A percentile compares a stretch with the other conserved stretches of the same genome.
These are phyloP conservation scores for Leucania comma DNA, from an alignment of 2,888 invertebrate species.

Conservation along the genomic window DNA sequence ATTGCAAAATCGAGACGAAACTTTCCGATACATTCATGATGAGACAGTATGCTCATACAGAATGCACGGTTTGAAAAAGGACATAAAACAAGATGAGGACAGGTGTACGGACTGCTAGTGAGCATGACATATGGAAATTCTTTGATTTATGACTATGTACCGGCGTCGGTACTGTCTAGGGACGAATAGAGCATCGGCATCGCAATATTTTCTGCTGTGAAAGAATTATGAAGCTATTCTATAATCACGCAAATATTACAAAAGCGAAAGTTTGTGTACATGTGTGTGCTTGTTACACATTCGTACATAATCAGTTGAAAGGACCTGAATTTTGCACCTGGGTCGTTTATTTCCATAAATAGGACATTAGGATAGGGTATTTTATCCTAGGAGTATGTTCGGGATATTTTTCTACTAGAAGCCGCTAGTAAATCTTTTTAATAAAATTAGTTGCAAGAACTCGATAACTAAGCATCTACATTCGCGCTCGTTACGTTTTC, in stretches of 20 bases:
- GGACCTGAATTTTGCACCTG: too few relatives aligned
- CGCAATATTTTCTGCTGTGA: slow-evolving; percentile 43
- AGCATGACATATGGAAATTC: slow-evolving; percentile 63
- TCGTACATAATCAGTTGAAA: too few relatives aligned
- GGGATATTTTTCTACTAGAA: too few relatives aligned
- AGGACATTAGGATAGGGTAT: too few relatives aligned
- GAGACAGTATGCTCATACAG: slow-evolving; percentile 45
- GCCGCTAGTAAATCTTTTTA: background rate
- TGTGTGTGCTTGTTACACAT: too few relatives aligned
- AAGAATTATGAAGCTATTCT: slow-evolving; percentile 30
- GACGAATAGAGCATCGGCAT: slow-evolving; percentile 26
- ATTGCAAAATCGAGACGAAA: slow-evolving; percentile 68
- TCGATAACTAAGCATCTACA: background rate
- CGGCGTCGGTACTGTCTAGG: slow-evolving; percentile 45
- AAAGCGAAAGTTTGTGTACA: too few relatives aligned
- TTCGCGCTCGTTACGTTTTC: slow-evolving; percentile 10
- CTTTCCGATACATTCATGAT: slow-evolving; percentile 58
- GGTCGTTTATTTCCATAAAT: too few relatives aligned
- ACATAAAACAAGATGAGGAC: slow-evolving; percentile 60
- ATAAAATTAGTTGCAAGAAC: background rate
- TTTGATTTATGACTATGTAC: slow-evolving; percentile 62
- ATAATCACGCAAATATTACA: background rate
- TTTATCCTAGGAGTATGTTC: too few relatives aligned
- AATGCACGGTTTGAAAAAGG: slow-evolving; percentile 53
- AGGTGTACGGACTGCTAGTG: slow-evolving; percentile 57